Conservation (phyloP, 2,113 vertebrate genomes). For the Rhinopomastus cyanomelas region DNA sequence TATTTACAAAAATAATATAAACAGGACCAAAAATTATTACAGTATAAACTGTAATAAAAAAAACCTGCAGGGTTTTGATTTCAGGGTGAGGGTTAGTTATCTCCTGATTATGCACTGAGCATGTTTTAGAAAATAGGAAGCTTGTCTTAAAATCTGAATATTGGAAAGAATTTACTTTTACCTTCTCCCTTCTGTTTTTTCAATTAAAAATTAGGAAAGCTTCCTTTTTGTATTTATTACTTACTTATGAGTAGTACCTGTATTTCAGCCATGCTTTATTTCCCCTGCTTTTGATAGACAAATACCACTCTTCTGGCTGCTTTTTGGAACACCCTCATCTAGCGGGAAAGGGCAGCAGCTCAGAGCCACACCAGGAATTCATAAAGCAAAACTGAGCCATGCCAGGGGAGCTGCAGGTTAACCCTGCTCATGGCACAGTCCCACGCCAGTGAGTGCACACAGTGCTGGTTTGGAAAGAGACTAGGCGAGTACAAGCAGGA, state of each 20-base stretch:
- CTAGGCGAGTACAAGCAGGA: neutral
- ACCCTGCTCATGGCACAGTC: too few species aligned
- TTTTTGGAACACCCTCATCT: neutral
- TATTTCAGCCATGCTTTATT: neutral
- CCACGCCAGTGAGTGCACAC: fast-evolving
- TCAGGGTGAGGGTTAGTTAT: neutral
- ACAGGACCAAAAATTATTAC: neutral
- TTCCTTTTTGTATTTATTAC: neutral
- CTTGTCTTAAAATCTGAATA: neutral
- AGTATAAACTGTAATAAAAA: neutral
- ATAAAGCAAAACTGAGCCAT: fast-evolving
- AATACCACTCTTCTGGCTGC: neutral
- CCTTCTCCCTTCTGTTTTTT: neutral
- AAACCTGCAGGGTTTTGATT: neutral
- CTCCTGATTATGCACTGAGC: neutral
- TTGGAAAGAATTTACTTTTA: neutral
- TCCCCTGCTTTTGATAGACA: neutral
- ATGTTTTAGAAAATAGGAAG: neutral
- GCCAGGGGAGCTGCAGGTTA: neutral
- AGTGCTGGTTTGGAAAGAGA: neutral
- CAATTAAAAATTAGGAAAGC: neutral
- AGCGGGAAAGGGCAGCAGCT: neutral
- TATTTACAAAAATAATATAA: neutral
- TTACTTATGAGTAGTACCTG: neutral
- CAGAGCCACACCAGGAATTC: neutral